These are phyloP conservation scores for Ormyrus thymus DNA, from an alignment of 2,888 invertebrate species.

Conservation along the genomic window DNA sequence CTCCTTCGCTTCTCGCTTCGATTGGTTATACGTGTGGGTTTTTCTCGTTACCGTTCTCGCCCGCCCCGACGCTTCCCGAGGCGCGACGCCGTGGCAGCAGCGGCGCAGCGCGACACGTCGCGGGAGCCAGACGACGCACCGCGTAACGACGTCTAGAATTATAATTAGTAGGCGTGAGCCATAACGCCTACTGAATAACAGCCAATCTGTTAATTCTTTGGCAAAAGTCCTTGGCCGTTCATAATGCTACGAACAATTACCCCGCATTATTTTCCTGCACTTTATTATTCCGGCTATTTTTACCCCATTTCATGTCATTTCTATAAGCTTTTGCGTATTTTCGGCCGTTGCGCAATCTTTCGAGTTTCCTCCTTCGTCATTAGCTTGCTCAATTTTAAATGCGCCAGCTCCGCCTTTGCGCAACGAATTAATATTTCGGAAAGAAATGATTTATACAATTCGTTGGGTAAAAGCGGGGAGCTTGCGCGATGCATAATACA, in stretches of 20 bases:
- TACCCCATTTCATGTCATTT: too few relatives aligned
- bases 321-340: too few relatives aligned
- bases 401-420: not conserved
- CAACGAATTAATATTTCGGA: too few relatives aligned
- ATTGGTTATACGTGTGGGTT: conserved; percentile 71
- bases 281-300: too few relatives aligned
- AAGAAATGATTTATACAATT: too few relatives aligned
- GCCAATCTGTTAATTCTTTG: conserved; percentile 31
- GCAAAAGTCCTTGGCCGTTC: conserved; percentile 1
- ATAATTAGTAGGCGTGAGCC: conserved; percentile 74
- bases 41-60: conserved; percentile 65
- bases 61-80: conserved; percentile 5
- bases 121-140: conserved; percentile 22
- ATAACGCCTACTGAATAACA: conserved; percentile 69
- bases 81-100: not conserved
- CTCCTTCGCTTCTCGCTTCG: conserved; percentile 63
- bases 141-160: conserved; percentile 70
- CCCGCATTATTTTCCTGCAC: not conserved
- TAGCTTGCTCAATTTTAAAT: not conserved
- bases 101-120: conserved; percentile 24
- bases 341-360: too few relatives aligned
- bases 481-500: not conserved
- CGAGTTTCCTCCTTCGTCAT: too few relatives aligned
- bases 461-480: too few relatives aligned
- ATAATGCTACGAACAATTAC: conserved; percentile 5